Conservation (phyloP, 2,113 vertebrate species). For the Varanus salvator region DNA sequence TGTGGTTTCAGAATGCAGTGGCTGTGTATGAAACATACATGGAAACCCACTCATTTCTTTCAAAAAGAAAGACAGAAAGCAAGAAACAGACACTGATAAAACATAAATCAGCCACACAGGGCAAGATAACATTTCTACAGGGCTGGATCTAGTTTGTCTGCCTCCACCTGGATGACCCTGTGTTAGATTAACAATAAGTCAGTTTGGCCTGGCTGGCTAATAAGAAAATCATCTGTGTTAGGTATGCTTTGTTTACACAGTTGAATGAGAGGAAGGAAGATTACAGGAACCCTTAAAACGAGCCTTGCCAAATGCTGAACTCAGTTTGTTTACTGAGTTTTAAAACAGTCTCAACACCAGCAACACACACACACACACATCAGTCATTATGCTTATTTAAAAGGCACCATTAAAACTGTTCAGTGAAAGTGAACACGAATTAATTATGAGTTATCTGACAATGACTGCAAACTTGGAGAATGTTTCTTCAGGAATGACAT, state of each 20-base stretch:
- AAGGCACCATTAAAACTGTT: background rate
- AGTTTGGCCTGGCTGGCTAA: constrained; percentile 24
- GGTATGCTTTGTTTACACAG: background rate
- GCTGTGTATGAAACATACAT: background rate
- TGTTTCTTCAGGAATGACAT: constrained; percentile 36
- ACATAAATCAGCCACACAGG: too few relatives aligned
- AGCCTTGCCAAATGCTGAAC: constrained; percentile 34
- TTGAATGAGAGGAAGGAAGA: constrained; percentile 42
- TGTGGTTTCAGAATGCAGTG: background rate
- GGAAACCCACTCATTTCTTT: background rate
- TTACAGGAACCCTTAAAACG: background rate
- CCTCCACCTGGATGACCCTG: background rate
- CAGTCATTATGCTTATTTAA: constrained; percentile 23
- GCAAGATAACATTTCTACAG: background rate
- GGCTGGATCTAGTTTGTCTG: background rate
- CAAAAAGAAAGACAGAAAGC: too few relatives aligned
- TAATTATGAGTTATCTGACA: constrained; percentile 27
- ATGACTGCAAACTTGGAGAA: constrained; percentile 61
- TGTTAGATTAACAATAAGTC: constrained; percentile 27
- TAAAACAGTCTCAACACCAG: constrained; percentile 36
- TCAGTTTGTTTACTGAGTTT: background rate
- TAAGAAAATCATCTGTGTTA: constrained; percentile 47
- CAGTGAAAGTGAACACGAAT: constrained; percentile 53
- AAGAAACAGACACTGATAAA: too few relatives aligned
- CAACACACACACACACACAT: background rate